Base-by-base conservation (phyloP, 2,888 invertebrate genomes). In the Entomobrya proxima region DNA sequence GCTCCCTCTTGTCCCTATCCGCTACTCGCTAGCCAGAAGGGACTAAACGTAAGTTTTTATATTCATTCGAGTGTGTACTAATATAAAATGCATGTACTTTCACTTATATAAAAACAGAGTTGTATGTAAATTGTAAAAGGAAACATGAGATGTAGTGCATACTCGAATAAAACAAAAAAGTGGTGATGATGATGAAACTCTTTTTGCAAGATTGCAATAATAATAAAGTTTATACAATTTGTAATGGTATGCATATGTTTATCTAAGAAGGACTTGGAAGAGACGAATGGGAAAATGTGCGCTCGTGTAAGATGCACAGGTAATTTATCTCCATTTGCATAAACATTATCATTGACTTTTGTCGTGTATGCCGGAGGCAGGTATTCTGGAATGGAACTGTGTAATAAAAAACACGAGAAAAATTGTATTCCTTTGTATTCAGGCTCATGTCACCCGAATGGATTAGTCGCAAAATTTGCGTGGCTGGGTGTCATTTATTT, bases 321-420 rank as follows among this genome's bases (percentile, higher is more conserved):
- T 40, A 67, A 67, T 67, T 67, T 67, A 67, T 67, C 67, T 67
- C 40, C 40, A 67, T 67, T 67, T 67, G 24, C 67, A 55, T 55
- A 27, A 55, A 55, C 55, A 55, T 55, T 55, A 55, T 24, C 55
- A 67, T 37, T 13, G 24, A 7, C 67, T 21, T n/a, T 67, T 40
- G 40, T 67, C 67, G 21, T 67, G 35, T 67, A 13, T 40, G 37
- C 67, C 67, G 35, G 4, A 4, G 40, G 37, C 64, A 35, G 35
- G 5, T 27, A 55, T 27, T 11, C 2, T 52, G 18, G 50, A 7
- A 50, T 3, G 7, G 50, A 50, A 13, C 44, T 11, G 58, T 2
- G 15, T 13, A 27, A 58, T 13, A 13, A 6, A 58, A 2, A 30
- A 21, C 58, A 15, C 1, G 15, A 67, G 37, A 37, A 40, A 40